Percentiles rank a stretch among this genome's conserved stretches.
phyloP scores from a whole-genome alignment of 2,113 vertebrate species.

The Dryoscopus gambensis region DNA sequence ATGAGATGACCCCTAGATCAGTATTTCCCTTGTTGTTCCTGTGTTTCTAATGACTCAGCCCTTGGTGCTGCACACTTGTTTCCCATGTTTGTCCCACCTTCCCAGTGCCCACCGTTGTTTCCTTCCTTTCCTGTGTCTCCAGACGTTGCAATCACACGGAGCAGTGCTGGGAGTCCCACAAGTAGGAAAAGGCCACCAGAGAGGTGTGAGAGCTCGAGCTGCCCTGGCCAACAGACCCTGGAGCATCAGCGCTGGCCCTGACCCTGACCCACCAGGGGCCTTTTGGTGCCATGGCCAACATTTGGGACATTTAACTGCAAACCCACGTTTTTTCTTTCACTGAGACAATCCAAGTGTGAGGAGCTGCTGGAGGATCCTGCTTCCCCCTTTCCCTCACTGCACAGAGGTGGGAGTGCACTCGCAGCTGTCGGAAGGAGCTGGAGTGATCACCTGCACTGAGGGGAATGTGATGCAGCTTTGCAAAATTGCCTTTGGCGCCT shows the following conservation, averaged over 20 bases:
- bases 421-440: not conserved
- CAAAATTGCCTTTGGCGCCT: slow-evolving; percentile 20
- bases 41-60: not conserved
- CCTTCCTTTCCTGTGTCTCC: not conserved
- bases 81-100: not conserved
- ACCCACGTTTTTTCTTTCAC: not conserved
- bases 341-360: not conserved
- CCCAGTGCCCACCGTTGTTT: not conserved
- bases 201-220: not conserved
- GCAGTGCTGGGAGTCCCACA: not conserved
- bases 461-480: not conserved
- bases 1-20: not conserved
- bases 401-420: not conserved
- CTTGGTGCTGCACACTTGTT: not conserved
- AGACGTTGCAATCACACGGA: not conserved
- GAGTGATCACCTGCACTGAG: not conserved
- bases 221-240: not conserved
- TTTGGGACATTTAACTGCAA: not conserved
- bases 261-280: not conserved
- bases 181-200: not conserved
- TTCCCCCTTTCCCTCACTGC: not conserved
- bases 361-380: not conserved
- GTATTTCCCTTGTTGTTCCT: not conserved
- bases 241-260: not conserved
- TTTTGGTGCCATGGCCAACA: not conserved